Evolutionary conservation across 2,113 vertebrate species (phyloP).

Genomic region (Sapayoa aenigma): DNA sequence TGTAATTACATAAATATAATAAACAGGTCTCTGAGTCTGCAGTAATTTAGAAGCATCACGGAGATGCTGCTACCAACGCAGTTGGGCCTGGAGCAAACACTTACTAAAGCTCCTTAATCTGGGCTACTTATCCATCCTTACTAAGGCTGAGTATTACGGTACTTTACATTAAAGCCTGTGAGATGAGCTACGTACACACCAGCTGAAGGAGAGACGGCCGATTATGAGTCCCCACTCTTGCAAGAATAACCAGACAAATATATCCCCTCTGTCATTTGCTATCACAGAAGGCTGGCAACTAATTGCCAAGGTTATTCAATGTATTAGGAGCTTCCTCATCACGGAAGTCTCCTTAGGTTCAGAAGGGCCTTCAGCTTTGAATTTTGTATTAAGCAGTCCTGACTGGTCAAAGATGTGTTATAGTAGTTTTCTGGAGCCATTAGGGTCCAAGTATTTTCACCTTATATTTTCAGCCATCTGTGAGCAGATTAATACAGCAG

Average conservation of each 20-base stretch:
- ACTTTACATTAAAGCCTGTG: not conserved
- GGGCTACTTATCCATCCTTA: not conserved
- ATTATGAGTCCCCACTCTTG: not conserved
- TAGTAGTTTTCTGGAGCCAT: not conserved
- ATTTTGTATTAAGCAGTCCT: not conserved
- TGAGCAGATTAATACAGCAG: constrained; percentile 6
- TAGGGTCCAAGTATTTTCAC: not conserved
- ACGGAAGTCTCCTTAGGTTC: not conserved
- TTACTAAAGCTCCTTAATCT: not conserved
- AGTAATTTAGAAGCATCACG: not conserved
- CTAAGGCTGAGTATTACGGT: not conserved
- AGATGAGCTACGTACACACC: not conserved
- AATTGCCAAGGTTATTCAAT: not conserved
- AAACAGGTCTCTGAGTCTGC: not conserved
- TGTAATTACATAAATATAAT: not conserved
- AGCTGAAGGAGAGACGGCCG: not conserved
- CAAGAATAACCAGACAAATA: not conserved
- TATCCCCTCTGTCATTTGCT: not conserved
- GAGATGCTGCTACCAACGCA: not conserved
- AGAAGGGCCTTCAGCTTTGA: not conserved
- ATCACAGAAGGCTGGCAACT: not conserved
- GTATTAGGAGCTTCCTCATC: not conserved
- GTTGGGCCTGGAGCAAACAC: not conserved
- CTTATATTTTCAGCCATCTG: not conserved
- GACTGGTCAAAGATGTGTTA: not conserved